Evolutionary conservation across 2,113 vertebrate species (phyloP).

Genomic region (Leuciscus idus): DNA sequence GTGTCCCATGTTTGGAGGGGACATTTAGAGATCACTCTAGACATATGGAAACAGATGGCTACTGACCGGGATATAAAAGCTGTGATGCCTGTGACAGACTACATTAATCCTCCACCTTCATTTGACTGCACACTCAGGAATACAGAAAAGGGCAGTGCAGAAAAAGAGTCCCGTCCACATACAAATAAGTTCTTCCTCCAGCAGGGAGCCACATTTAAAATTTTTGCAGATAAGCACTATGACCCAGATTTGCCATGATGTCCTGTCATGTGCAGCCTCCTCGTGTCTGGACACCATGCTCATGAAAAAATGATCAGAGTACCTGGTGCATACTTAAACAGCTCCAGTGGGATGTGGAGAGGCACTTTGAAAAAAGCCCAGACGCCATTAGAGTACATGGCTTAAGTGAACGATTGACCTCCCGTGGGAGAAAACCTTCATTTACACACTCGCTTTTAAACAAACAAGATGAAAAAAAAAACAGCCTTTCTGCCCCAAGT

Average conservation of each 20-base stretch:
- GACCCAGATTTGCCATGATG: slow-evolving; percentile 51
- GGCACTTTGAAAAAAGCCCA: slow-evolving; percentile 14
- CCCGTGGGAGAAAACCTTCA: slow-evolving; percentile 5
- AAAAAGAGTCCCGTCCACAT: slow-evolving; percentile 42
- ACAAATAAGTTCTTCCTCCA: slow-evolving; percentile 48
- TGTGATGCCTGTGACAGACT: slow-evolving; percentile 23
- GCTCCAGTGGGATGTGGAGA: slow-evolving; percentile 27
- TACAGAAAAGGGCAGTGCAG: slow-evolving; percentile 29
- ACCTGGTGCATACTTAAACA: slow-evolving; percentile 55
- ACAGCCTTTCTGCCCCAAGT: background rate
- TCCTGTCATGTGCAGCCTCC: slow-evolving; percentile 51
- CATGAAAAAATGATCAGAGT: slow-evolving; percentile 66
- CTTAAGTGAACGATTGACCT: slow-evolving; percentile 26
- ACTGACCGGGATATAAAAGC: slow-evolving; percentile 15
- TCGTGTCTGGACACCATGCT: slow-evolving; percentile 53
- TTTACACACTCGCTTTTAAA: background rate
- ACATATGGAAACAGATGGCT: slow-evolving; percentile 46
- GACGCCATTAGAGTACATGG: background rate
- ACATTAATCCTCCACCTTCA: slow-evolving; percentile 40
- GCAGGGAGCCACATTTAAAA: slow-evolving; percentile 38
- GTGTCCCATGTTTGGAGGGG: slow-evolving; percentile 68
- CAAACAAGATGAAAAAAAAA: slow-evolving; percentile 22
- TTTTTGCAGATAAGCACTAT: slow-evolving; percentile 65
- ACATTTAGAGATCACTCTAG: slow-evolving; percentile 39
- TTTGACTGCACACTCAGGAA: slow-evolving; percentile 7